phyloP scores from a whole-genome alignment of 2,113 vertebrate genomes.

The Bubo blakistoni region DNA sequence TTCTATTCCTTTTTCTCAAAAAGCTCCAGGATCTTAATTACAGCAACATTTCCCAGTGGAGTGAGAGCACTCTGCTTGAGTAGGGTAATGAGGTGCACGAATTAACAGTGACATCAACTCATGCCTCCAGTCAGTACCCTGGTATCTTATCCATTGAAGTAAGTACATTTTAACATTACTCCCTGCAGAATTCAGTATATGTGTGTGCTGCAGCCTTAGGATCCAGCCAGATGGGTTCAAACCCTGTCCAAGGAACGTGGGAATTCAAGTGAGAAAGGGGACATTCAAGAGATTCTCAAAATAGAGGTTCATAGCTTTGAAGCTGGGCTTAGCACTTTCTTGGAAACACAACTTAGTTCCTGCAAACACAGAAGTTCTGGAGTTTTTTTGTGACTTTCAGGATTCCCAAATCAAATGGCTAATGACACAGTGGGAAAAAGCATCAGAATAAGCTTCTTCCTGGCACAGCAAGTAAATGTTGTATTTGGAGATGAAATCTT shows the following conservation, averaged over 20 bases:
- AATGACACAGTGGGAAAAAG: not conserved
- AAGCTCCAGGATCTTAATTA: constrained; percentile 14
- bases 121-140: not conserved
- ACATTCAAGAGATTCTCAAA: not conserved
- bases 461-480: not conserved
- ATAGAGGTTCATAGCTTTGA: not conserved
- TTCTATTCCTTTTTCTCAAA: not conserved
- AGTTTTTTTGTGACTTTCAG: not conserved
- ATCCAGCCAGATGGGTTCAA: not conserved
- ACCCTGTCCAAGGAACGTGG: not conserved
- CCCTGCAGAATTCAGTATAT: not conserved
- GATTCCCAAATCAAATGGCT: not conserved
- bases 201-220: not conserved
- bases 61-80: not conserved
- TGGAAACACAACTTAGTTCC: not conserved
- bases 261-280: not conserved
- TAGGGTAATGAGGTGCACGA: not conserved
- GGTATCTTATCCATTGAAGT: not conserved
- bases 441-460: not conserved
- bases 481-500: not conserved
- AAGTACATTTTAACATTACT: not conserved
- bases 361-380: not conserved
- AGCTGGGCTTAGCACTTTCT: not conserved
- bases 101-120: not conserved
- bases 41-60: not conserved